A percentile compares a stretch with the other conserved stretches of the same genome.
Conservation (phyloP, 2,888 invertebrate species). For the Oscheius myriophilus region DNA sequence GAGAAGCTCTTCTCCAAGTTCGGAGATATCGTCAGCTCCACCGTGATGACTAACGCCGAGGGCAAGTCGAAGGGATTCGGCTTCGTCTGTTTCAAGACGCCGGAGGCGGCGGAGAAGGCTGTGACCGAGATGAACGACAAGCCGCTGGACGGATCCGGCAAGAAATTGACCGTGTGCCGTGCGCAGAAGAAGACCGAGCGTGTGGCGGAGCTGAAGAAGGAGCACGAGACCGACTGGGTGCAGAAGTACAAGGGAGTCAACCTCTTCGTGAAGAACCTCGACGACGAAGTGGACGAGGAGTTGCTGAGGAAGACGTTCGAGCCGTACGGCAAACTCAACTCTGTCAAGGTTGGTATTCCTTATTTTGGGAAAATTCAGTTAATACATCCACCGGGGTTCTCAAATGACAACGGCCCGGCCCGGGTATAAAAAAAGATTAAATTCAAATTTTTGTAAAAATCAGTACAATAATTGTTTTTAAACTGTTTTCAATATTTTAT, state of each 20-base stretch:
- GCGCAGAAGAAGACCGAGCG: constrained; percentile 99
- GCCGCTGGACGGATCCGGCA: constrained; percentile 40
- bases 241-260: background rate
- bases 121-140: constrained; percentile 41
- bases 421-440: too few species aligned
- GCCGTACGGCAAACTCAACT: background rate
- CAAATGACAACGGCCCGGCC: too few species aligned
- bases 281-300: background rate
- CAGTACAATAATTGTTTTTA: too few species aligned
- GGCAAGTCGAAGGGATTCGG: constrained; percentile 85
- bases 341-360: constrained; percentile 73
- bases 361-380: too few species aligned
- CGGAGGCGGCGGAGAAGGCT: constrained; percentile 87
- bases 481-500: too few species aligned
- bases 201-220: constrained; percentile 92
- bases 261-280: constrained; percentile 7
- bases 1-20: constrained; percentile 87
- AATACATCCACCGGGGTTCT: too few species aligned
- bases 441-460: too few species aligned
- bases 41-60: constrained; percentile 56
- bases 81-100: constrained; percentile 96
- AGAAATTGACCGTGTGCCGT: constrained; percentile 86
- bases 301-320: background rate
- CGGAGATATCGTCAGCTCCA: constrained; percentile 60
- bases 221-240: constrained; percentile 80